Percentiles rank a stretch among this genome's conserved stretches.
Conservation (phyloP, 2,797 vertebrate species). For the Bovichtus diacanthus region DNA sequence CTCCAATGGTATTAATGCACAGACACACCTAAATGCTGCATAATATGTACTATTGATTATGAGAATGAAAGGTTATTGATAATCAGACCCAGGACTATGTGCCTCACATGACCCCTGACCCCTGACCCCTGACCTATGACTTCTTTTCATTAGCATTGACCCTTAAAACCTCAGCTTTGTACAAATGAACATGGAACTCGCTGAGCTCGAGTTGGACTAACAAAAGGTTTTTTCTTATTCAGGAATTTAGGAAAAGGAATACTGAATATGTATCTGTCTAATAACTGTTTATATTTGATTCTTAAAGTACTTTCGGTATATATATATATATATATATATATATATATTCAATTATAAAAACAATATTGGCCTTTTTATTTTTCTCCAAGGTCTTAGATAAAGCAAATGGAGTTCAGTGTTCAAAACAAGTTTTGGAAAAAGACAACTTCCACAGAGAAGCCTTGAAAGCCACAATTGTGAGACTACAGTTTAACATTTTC, state of each 20-base stretch:
- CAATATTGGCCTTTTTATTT: neutral
- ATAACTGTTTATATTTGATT: neutral
- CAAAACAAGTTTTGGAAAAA: slow-evolving; percentile 7
- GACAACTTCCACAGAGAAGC: neutral
- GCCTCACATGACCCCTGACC: slow-evolving; percentile 61
- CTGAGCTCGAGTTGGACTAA: neutral
- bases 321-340: too few species aligned
- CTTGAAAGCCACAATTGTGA: neutral
- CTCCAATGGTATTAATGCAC: slow-evolving; percentile 29
- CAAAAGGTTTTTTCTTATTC: neutral
- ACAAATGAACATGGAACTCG: slow-evolving; percentile 13
- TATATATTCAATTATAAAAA: too few species aligned
- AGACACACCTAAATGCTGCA: slow-evolving; percentile 26
- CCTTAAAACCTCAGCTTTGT: slow-evolving; percentile 18
- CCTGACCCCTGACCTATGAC: slow-evolving; percentile 66
- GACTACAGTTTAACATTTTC: neutral
- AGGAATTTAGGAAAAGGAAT: neutral
- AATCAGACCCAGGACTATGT: slow-evolving; percentile 59
- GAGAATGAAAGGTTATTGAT: slow-evolving; percentile 58
- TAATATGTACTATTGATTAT: slow-evolving; percentile 27
- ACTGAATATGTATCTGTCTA: neutral
- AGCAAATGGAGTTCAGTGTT: neutral
- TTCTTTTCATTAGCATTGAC: slow-evolving; percentile 42
- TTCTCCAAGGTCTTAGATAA: neutral
- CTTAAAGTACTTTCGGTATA: too few species aligned